Base-by-base conservation (phyloP, 2,888 invertebrate species). In the Caenorhabditis imperialis region DNA sequence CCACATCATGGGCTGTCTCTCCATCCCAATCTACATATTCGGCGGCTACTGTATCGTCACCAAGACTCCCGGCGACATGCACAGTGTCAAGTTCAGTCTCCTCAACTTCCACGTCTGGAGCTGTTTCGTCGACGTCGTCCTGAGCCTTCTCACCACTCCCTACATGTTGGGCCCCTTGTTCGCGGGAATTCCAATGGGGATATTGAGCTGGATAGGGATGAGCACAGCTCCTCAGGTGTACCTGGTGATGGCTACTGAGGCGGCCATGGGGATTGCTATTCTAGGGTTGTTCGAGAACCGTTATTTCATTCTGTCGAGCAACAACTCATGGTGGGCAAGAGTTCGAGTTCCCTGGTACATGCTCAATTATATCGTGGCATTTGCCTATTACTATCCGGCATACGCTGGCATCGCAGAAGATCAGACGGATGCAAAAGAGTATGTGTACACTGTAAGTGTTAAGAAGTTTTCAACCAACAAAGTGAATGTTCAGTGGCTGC, bases 11-110 rank as follows among this genome's bases (percentile, higher is more conserved):
- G 35, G 37, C 6, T 16, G n/a, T 23, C 1, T 58, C 8, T 33
- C 47, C 12, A 47, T 58, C 20, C 58, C 58, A 0, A 12, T 25
- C 14, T 45, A 58, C 37, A 1, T 47, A 1, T 27, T 58, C 58
- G 58, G 48, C 23, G 47, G 45, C 27, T 58, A 58, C 48, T 48
- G 58, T 48, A 58, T 58, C 20, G 25, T 58, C 22, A 37, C 44
- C 23, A 33, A 35, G n/a, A 58, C 57, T 8, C 57, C 57, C 2
- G 12, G n/a, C 14, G n/a, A 22, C 1, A 58, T 48, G 58, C n/a
- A 16, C 3, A 35, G 27, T 12, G 47, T 47, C 6, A 44, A 57
- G 20, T 23, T 27, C 3, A 12, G 27, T 8, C n/a, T 45, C 14
- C 8, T 57, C 2, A 16, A 30, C n/a, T 35, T 35, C 12, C 55